These are phyloP conservation scores for Torymus aiolomorphi DNA, from an alignment of 2,888 invertebrate genomes.

Conservation along the genomic window DNA sequence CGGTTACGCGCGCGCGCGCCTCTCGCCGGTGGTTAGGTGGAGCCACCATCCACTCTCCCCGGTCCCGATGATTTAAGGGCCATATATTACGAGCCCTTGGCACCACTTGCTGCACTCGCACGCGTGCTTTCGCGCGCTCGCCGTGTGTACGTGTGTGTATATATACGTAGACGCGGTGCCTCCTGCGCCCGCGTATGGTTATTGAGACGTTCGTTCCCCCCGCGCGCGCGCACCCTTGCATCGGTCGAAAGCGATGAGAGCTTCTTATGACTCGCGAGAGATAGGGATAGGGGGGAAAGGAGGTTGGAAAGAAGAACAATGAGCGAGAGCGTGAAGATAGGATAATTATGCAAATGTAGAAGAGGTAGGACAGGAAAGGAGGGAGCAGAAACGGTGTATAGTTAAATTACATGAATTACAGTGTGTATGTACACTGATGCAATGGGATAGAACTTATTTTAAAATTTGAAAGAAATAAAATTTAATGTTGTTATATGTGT, in stretches of 20 bases:
- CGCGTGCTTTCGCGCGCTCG: conserved; percentile 16
- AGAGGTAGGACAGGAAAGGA: no score
- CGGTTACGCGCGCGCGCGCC: conserved; percentile 65
- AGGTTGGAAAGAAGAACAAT: neutral
- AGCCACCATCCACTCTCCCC: conserved; percentile 68
- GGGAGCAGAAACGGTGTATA: no score
- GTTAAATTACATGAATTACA: no score
- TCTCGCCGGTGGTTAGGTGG: conserved; percentile 66
- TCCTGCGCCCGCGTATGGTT: conserved; percentile 62
- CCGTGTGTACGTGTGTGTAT: neutral
- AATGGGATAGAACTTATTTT: no score
- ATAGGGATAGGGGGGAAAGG: neutral
- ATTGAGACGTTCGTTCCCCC: conserved; percentile 64
- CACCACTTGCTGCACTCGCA: conserved; percentile 65
- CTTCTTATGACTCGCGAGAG: conserved; percentile 1
- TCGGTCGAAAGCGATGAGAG: conserved; percentile 25
- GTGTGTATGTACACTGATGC: no score
- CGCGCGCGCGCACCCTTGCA: neutral
- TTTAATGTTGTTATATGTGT: no score
- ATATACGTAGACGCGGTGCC: conserved; percentile 43
- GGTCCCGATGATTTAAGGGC: conserved; percentile 73
- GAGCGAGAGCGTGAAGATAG: neutral
- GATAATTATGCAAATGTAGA: no score
- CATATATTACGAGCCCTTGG: conserved; percentile 74
- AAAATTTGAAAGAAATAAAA: no score